These are phyloP conservation scores for Nasonia vitripennis DNA, from an alignment of 1,140 invertebrate genomes.

Conservation along the genomic window DNA sequence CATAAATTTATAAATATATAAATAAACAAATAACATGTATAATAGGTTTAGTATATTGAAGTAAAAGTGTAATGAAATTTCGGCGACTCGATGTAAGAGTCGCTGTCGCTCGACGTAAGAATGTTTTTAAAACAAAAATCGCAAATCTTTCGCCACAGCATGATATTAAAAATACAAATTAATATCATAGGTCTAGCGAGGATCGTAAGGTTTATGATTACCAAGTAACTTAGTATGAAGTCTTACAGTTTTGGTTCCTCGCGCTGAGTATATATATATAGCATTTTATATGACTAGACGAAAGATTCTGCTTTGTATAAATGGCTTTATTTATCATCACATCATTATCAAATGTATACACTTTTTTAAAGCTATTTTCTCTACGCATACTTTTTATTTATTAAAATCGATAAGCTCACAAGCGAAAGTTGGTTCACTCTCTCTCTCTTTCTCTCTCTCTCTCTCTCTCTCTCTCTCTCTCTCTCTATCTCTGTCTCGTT, in stretches of 20 bases:
- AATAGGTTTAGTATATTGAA: conserved; percentile 43
- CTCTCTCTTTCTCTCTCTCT: conserved; percentile 16
- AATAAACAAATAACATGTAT: conserved; percentile 50
- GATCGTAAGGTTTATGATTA: conserved; percentile 33
- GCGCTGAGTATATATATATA: conserved; percentile 30
- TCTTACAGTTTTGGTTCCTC: conserved; percentile 51
- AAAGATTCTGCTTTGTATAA: conserved; percentile 65
- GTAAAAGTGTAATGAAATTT: conserved; percentile 41
- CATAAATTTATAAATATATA: conserved; percentile 54
- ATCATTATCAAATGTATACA: conserved; percentile 38
- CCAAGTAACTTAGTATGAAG: conserved; percentile 23
- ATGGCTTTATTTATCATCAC: conserved; percentile 64
- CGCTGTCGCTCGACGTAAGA: conserved; percentile 36
- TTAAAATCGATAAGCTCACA: conserved; percentile 49
- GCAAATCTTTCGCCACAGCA: conserved; percentile 41
- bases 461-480: no score
- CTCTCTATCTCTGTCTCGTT: conserved; percentile 32
- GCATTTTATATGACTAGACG: conserved; percentile 60
- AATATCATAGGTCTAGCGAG: neutral
- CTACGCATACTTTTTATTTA: conserved; percentile 46
- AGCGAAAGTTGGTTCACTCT: conserved; percentile 56
- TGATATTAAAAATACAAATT: conserved; percentile 34
- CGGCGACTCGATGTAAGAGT: conserved; percentile 38
- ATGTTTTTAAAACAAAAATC: conserved; percentile 42
- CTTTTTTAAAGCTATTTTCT: conserved; percentile 40